phyloP scores from a whole-genome alignment of 2,888 invertebrate species.

The Lycocerus yunnanus region DNA sequence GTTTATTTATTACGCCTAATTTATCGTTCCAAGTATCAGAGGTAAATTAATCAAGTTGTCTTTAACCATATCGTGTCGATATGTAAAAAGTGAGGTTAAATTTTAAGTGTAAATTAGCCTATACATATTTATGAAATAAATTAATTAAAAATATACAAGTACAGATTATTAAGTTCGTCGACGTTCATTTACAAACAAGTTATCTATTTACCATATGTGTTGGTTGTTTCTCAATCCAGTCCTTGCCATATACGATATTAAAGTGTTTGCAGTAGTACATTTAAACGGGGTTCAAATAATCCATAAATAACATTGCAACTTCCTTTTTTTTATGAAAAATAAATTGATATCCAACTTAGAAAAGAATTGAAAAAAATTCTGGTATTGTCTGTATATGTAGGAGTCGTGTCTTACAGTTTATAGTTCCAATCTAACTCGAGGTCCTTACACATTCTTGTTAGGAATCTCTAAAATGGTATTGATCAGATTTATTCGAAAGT shows the following conservation, averaged over 20 bases:
- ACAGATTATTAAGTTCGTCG: neutral
- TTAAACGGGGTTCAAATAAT: slow-evolving; percentile 36
- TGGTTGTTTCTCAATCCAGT: slow-evolving; percentile 24
- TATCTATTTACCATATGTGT: slow-evolving; percentile 30
- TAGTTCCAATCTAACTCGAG: neutral
- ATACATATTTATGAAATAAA: neutral
- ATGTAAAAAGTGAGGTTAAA: neutral
- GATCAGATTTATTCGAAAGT: neutral
- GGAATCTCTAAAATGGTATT: neutral
- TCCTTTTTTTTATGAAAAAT: slow-evolving; percentile 32
- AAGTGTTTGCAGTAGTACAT: slow-evolving; percentile 22
- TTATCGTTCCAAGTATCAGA: neutral
- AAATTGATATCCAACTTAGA: slow-evolving; percentile 28
- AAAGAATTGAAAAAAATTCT: slow-evolving; percentile 24
- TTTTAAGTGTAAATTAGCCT: neutral
- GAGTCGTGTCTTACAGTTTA: slow-evolving; percentile 17
- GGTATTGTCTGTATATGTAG: slow-evolving; percentile 31
- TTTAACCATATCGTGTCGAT: neutral
- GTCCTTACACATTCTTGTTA: neutral
- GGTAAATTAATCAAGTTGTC: neutral
- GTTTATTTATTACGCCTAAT: neutral
- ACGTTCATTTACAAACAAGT: slow-evolving; percentile 28
- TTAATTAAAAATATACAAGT: neutral
- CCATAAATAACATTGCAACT: slow-evolving; percentile 34
- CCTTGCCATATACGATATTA: slow-evolving; percentile 14